phyloP scores from a whole-genome alignment of 2,797 vertebrate species.

The Cirrhinus mrigala region DNA sequence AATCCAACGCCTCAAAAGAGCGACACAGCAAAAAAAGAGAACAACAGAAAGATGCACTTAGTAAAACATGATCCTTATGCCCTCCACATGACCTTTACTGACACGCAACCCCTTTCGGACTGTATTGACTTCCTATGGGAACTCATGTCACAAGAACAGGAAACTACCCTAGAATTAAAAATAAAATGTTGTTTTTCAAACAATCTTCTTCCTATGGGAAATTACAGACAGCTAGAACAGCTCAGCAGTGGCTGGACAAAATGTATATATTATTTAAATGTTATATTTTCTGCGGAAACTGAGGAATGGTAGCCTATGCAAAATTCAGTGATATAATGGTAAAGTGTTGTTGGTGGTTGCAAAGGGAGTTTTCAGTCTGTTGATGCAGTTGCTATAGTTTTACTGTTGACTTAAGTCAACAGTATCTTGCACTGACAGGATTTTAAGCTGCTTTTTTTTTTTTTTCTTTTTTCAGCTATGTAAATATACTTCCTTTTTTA shows the following conservation, averaged over 20 bases:
- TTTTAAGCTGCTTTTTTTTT: background rate
- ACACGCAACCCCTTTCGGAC: background rate
- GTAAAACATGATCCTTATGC: background rate
- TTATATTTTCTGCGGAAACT: background rate
- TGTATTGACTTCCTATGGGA: slow-evolving; percentile 27
- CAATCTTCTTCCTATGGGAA: slow-evolving; percentile 1
- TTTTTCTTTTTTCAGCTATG: background rate
- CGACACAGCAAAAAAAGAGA: background rate
- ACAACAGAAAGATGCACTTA: background rate
- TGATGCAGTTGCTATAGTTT: background rate
- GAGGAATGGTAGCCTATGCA: background rate
- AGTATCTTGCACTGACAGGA: background rate
- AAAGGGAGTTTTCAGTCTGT: background rate
- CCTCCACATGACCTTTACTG: slow-evolving; percentile 10
- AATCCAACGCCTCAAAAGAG: slow-evolving; percentile 15
- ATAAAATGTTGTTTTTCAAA: background rate
- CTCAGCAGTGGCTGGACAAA: background rate
- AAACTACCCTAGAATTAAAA: background rate
- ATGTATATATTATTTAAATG: background rate
- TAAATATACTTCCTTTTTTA: background rate
- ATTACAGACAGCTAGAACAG: slow-evolving; percentile 1
- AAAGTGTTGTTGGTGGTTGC: background rate
- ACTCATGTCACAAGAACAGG: slow-evolving; percentile 26
- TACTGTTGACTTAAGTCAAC: background rate
- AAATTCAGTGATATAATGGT: background rate